phyloP scores from a whole-genome alignment of 1,140 invertebrate genomes.

The Philotrypesis tridentata region DNA sequence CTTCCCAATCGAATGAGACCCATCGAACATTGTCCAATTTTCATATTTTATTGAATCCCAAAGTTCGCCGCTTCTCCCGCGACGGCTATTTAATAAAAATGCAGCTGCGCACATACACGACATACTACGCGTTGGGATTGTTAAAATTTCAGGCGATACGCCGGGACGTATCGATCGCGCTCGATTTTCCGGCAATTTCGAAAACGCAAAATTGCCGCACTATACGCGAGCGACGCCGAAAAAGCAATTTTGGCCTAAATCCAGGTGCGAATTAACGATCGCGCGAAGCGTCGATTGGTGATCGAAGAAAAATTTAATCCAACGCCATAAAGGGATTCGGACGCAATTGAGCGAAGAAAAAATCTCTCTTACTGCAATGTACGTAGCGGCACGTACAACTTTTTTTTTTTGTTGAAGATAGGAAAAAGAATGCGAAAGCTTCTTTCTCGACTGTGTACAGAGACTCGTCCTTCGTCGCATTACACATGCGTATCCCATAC shows the following conservation, averaged over 20 bases:
- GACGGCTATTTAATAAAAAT: conserved; percentile 9
- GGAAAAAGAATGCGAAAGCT: no score
- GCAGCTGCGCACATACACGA: not conserved
- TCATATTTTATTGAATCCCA: conserved; percentile 70
- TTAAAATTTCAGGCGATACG: not conserved
- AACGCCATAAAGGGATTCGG: no score
- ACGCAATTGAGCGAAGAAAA: no score
- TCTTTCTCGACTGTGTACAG: no score
- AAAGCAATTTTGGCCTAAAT: not conserved
- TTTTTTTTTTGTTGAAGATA: no score
- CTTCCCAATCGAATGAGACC: conserved; percentile 50
- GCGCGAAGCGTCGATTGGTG: not conserved
- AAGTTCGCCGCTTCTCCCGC: conserved; percentile 42
- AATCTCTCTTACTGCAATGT: no score
- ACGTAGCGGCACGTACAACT: no score
- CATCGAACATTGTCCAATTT: conserved; percentile 69
- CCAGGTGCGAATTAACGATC: no score
- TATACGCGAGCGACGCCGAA: not conserved
- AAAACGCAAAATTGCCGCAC: not conserved
- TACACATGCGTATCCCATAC: no score
- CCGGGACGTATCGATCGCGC: not conserved
- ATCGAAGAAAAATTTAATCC: not conserved
- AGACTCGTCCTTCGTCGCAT: no score
- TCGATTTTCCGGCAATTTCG: not conserved
- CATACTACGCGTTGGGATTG: not conserved